Evolutionary conservation across 2,888 invertebrate genomes (phyloP).

Genomic region (Atherix ibis): DNA sequence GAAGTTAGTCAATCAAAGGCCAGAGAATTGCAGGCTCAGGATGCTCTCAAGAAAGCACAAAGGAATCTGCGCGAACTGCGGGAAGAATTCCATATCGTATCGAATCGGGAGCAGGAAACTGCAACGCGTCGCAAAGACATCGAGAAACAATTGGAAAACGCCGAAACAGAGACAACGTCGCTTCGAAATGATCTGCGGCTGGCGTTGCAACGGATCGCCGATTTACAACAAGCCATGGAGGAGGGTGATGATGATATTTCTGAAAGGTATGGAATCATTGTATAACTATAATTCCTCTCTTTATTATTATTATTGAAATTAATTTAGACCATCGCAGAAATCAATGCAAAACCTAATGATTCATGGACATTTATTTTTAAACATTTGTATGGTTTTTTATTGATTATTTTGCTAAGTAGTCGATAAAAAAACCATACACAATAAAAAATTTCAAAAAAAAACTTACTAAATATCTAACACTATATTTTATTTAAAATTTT

Average conservation of each 20-base stretch:
- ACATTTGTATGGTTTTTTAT: no score
- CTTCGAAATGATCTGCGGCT: constrained; percentile 69
- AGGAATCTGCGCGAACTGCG: constrained; percentile 55
- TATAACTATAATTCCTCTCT: neutral
- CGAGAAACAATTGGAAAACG: constrained; percentile 54
- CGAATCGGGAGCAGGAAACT: constrained; percentile 60
- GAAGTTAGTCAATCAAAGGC: constrained; percentile 55
- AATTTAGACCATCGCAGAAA: no score
- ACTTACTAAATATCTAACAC: no score
- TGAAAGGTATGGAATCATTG: constrained; percentile 22
- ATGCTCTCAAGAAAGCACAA: constrained; percentile 58
- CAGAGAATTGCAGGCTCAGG: constrained; percentile 62
- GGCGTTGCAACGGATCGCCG: constrained; percentile 77
- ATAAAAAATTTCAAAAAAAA: no score
- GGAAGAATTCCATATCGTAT: constrained; percentile 57
- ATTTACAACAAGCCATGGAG: constrained; percentile 83
- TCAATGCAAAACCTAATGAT: no score
- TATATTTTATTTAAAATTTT: constrained; percentile 3
- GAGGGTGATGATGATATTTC: constrained; percentile 53
- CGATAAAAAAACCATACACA: no score
- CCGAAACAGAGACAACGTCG: constrained; percentile 53
- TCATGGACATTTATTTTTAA: no score
- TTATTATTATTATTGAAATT: neutral
- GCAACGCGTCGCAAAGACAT: constrained; percentile 56
- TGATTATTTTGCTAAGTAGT: no score